phyloP scores from a whole-genome alignment of 2,113 vertebrate genomes.

The Caranx melampygus region DNA sequence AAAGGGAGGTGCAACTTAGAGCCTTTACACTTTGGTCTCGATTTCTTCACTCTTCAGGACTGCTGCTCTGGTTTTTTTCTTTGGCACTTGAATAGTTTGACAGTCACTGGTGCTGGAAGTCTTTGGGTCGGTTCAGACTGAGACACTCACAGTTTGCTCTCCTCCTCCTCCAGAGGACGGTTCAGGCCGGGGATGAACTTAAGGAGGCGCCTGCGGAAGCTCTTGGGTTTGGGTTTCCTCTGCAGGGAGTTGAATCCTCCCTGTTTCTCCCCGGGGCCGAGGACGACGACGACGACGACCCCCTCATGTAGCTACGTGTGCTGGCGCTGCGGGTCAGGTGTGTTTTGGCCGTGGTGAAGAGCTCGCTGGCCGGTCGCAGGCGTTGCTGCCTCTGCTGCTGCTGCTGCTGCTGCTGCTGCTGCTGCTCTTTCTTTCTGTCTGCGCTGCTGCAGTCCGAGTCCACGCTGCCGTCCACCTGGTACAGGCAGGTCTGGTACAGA shows the following conservation, averaged over 20 bases:
- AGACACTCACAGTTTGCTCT: slow-evolving; percentile 90
- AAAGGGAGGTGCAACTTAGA: slow-evolving; percentile 13
- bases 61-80: slow-evolving; percentile 31
- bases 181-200: slow-evolving; percentile 97
- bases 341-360: slow-evolving; percentile 80
- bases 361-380: slow-evolving; percentile 78
- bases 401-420: slow-evolving; percentile 15
- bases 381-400: slow-evolving; percentile 49
- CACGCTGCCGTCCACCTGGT: slow-evolving; percentile 61
- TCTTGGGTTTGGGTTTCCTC: slow-evolving; percentile 90
- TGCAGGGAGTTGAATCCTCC: slow-evolving; percentile 79
- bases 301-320: slow-evolving; percentile 85
- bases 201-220: slow-evolving; percentile 90
- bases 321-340: slow-evolving; percentile 86
- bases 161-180: slow-evolving; percentile 94
- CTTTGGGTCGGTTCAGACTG: slow-evolving; percentile 17
- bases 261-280: slow-evolving; percentile 65
- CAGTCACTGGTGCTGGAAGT: slow-evolving; percentile 32
- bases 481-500: slow-evolving; percentile 93
- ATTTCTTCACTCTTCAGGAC: slow-evolving; percentile 40
- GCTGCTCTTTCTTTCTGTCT: slow-evolving; percentile 25
- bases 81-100: slow-evolving; percentile 30
- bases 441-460: slow-evolving; percentile 37
- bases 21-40: slow-evolving; percentile 60
- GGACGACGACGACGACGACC: slow-evolving; percentile 25